A percentile compares a stretch with the other conserved stretches of the same genome.
Evolutionary conservation across 2,888 invertebrate genomes (phyloP).

Genomic region (Ormyrus nitidulus): DNA sequence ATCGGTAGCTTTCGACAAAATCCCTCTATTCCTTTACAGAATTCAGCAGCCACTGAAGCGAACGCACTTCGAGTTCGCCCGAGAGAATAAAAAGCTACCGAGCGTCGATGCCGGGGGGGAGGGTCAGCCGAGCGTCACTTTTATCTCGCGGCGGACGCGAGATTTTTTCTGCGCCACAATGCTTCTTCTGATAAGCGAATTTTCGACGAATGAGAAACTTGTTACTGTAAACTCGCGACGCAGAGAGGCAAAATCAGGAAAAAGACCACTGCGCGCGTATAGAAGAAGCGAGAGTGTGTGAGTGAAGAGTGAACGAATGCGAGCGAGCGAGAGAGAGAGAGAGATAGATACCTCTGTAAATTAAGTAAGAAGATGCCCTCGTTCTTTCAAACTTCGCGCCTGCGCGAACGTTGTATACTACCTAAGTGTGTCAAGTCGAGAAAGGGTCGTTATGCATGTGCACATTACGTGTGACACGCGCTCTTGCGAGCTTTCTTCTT

Average conservation of each 20-base stretch:
- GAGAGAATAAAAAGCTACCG: too few species aligned
- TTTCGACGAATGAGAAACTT: neutral
- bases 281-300: neutral
- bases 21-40: too few species aligned
- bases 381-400: conserved; percentile 73
- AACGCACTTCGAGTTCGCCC: too few species aligned
- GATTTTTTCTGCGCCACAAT: conserved; percentile 4
- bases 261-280: neutral
- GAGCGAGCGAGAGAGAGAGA: conserved; percentile 2
- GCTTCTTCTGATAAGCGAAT: conserved; percentile 2
- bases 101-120: too few species aligned
- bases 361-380: conserved; percentile 72
- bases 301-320: neutral
- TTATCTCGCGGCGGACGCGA: conserved; percentile 5
- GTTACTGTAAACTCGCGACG: neutral
- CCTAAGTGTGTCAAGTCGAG: conserved; percentile 62
- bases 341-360: conserved; percentile 65
- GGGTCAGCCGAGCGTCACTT: neutral
- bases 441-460: conserved; percentile 53
- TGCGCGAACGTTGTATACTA: conserved; percentile 59
- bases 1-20: conserved; percentile 1
- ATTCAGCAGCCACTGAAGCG: too few species aligned
- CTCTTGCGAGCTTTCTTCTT: conserved; percentile 2
- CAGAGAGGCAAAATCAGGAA: neutral
- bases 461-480: conserved; percentile 44